These are phyloP conservation scores for Drosophila punjabiensis DNA, from an alignment of 1,140 invertebrate species.

Conservation along the genomic window DNA sequence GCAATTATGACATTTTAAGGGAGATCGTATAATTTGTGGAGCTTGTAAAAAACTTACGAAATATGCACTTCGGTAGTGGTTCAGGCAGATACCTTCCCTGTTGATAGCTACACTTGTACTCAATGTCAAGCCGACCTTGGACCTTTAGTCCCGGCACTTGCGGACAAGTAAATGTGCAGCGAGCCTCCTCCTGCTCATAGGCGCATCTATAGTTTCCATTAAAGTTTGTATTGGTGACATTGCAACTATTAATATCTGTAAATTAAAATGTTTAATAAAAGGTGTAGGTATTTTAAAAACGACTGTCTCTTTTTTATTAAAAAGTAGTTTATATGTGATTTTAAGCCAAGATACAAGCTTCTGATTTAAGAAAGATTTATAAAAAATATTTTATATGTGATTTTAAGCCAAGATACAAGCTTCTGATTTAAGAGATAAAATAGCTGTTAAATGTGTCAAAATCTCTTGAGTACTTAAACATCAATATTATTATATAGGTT, in stretches of 20 bases:
- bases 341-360: not conserved
- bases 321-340: not conserved
- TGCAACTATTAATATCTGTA: slow-evolving; percentile 63
- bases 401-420: not conserved
- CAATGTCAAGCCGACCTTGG: slow-evolving; percentile 73
- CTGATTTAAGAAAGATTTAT: too few species aligned
- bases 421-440: too few species aligned
- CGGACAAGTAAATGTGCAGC: slow-evolving; percentile 90
- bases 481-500: too few species aligned
- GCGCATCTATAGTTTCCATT: slow-evolving; percentile 91
- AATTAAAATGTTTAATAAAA: not conserved
- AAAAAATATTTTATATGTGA: not conserved
- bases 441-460: too few species aligned
- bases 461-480: too few species aligned
- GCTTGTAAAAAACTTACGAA: slow-evolving; percentile 86
- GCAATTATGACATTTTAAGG: not conserved
- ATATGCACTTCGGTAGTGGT: slow-evolving; percentile 91
- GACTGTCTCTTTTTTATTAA: too few species aligned
- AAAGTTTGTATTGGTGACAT: slow-evolving; percentile 86
- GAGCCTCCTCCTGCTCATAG: slow-evolving; percentile 87
- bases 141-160: slow-evolving; percentile 87
- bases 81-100: slow-evolving; percentile 89
- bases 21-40: too few species aligned
- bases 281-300: not conserved
- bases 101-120: slow-evolving; percentile 90